Evolutionary conservation across 2,888 invertebrate genomes (phyloP), one percentile per base, ranked within the genome.

Genomic region (Hermaeophaga mercurialis): DNA sequence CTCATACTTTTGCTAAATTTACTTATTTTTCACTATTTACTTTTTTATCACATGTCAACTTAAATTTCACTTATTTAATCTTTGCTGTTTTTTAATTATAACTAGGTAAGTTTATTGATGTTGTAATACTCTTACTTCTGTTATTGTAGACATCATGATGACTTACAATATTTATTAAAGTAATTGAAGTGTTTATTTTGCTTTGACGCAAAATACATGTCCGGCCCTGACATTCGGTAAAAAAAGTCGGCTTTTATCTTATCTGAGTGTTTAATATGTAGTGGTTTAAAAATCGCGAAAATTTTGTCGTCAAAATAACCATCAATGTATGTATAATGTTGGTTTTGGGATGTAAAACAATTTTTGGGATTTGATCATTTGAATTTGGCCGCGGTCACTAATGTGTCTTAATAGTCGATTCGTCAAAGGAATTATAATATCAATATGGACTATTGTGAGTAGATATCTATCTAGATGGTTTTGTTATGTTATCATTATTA

Each of bases 391-490:
- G 2, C 11, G 12, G n/a, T 12, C 9, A 12, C 31, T 12, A 31
- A 59, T 57, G 59, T 57, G 54, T 52, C 52, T 50, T 38, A 28
- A 17, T 7, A 36, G 45, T 36, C 12, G 28, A 34, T 34, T 44
- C 19, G 26, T 28, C 3, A 63, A 48, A 31, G 58, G 63, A 9
- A 39, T 65, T 50, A 31, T 59, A 12, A 62, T 66, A 38, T 52
- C 62, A 38, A 11, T 63, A 56, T 72, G 69, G 70, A 71, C 73
- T n/a, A 64, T 73, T 43, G 74, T 74, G 66, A 74, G 72, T 59
- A 19, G 2, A n/a, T 18, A 38, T 17, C 19, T 18, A n/a, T n/a
- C n/a, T n/a, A n/a, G n/a, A n/a, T n/a, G n/a, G n/a, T n/a, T n/a
- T n/a, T n/a, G n/a, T n/a, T n/a, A n/a, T 33, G 34, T 34, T 34